Evolutionary conservation across 1,140 invertebrate genomes (phyloP), one percentile per base, ranked within the genome.

Genomic region (Bombus superbus): DNA sequence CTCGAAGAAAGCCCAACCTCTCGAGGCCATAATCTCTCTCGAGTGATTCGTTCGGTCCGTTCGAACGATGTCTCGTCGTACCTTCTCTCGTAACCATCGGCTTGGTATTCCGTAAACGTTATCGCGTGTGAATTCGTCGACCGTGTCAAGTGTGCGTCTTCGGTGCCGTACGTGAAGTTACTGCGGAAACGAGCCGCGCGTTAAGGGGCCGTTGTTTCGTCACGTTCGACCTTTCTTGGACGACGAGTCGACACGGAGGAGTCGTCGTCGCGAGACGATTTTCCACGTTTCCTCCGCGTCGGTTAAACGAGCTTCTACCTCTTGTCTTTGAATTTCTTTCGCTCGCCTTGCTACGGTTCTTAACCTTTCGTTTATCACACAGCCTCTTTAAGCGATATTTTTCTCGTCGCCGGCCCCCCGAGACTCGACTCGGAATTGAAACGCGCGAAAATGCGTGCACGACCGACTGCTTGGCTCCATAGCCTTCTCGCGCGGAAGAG

Each of bases 161-260:
- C 64, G 82, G 25, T 35, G 35, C 13, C n/a, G 77, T 80, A 85
- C 75, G 83, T 80, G 83, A 80, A 85, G 3, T 35, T 38, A 85
- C 76, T 80, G 68, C 74, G 28, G 32, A 62, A 85, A 15, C n/a
- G 6, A 13, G 47, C 22, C 11, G 10, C 40, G 69, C 15, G 53
- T 53, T 40, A 15, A 53, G 28, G 22, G 25, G 32, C 10, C 80
- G 57, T 84, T 73, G 87, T 77, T 88, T 75, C 83, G 62, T 89
- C 88, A 89, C 88, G 87, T 89, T 88, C 88, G 88, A 89, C 88
- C 88, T 89, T 89, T 88, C 78, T 57, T 75, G 76, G 64, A 59
- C 64, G 68, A 18, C 32, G 66, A 68, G 40, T 53, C 47, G 44
- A 74, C 32, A 74, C 32, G 69, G 53, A 81, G 42, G 38, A 18